A percentile compares a stretch with the other conserved stretches of the same genome.
Conservation (phyloP, 2,888 invertebrate species). For the Cryptocephalus moraei region DNA sequence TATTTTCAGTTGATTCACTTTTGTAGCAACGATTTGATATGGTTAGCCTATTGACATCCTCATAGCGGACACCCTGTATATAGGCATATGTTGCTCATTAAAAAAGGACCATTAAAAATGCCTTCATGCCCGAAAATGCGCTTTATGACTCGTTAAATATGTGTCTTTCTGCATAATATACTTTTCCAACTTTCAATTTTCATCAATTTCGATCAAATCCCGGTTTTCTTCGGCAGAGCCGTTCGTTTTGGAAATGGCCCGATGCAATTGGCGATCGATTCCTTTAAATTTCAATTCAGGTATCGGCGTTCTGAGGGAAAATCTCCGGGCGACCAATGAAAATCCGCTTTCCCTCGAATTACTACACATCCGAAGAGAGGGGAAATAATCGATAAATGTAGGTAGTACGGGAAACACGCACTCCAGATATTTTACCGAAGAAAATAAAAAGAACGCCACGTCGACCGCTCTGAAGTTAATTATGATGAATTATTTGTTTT, state of each 20-base stretch:
- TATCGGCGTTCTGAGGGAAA: neutral
- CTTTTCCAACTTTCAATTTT: no score
- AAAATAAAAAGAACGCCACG: constrained; percentile 2
- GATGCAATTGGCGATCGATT: neutral
- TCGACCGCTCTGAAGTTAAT: constrained; percentile 3
- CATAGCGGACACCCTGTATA: neutral
- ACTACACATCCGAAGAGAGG: constrained; percentile 4
- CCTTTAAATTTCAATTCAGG: neutral
- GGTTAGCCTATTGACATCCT: neutral
- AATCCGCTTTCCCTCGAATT: neutral
- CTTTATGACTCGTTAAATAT: no score
- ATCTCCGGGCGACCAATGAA: neutral
- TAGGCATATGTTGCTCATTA: no score
- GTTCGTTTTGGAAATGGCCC: constrained; percentile 4
- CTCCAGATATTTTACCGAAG: constrained; percentile 4
- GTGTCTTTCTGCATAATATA: no score
- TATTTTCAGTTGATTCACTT: no score
- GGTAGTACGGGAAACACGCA: constrained; percentile 8
- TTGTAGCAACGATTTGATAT: no score
- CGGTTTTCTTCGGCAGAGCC: constrained; percentile 1
- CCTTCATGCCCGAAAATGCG: no score
- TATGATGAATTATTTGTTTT: constrained; percentile 7
- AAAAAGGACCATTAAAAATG: no score
- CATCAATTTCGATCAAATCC: no score
- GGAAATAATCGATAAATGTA: constrained; percentile 10